Evolutionary conservation across 2,888 invertebrate genomes (phyloP).

Genomic region (Branchipolynoe longqiensis): DNA sequence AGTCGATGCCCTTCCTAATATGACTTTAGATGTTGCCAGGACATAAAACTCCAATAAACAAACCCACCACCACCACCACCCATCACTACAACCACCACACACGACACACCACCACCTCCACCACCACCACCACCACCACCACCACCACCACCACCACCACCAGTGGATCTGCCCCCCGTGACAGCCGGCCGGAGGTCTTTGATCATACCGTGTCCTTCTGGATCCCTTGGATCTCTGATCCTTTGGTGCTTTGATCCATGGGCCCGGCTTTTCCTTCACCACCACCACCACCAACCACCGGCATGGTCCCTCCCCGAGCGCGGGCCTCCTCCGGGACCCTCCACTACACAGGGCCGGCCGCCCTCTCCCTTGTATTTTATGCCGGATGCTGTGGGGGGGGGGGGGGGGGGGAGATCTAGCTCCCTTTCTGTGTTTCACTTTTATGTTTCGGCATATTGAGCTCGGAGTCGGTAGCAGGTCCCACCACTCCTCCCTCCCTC

Average conservation of each 20-base stretch:
- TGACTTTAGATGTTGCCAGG: too few species aligned
- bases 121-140: too few species aligned
- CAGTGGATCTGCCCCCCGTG: conserved; percentile 51
- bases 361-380: not conserved
- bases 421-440: conserved; percentile 23
- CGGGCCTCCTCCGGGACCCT: not conserved
- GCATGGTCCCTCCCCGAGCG: not conserved
- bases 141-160: too few species aligned
- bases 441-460: conserved; percentile 29
- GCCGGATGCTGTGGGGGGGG: not conserved
- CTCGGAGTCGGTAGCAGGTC: not conserved
- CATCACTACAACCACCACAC: too few species aligned
- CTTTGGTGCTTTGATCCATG: conserved; percentile 43
- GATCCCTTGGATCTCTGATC: conserved; percentile 42
- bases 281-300: conserved; percentile 7
- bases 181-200: conserved; percentile 24
- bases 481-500: not conserved
- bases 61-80: too few species aligned
- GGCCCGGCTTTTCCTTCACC: not conserved
- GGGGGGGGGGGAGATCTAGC: too few species aligned
- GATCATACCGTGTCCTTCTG: conserved; percentile 45
- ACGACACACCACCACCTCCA: too few species aligned
- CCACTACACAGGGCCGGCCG: not conserved
- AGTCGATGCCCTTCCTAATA: too few species aligned
- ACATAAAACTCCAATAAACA: too few species aligned